phyloP scores from a whole-genome alignment of 2,113 vertebrate species.

The Thoracochromis brauschi region DNA sequence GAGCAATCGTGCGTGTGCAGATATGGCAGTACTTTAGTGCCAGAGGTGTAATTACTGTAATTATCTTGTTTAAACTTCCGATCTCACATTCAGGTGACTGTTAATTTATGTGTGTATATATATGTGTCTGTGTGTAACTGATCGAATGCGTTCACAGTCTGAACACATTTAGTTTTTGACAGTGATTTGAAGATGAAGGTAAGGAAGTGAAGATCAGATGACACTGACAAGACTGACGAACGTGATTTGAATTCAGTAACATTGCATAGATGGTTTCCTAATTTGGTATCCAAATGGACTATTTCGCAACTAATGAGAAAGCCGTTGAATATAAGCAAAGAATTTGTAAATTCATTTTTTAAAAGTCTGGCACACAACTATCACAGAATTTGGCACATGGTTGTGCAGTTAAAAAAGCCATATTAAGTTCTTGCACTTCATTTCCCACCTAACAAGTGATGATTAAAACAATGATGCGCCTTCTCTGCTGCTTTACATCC shows the following conservation, averaged over 20 bases:
- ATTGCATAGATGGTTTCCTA: background rate
- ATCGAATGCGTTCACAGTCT: background rate
- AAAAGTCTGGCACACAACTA: background rate
- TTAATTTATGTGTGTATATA: background rate
- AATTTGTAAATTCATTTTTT: background rate
- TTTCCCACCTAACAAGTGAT: background rate
- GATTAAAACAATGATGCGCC: background rate
- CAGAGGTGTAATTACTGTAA: background rate
- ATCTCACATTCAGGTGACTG: background rate
- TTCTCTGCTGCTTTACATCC: background rate
- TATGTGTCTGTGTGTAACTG: background rate
- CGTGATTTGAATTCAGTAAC: background rate
- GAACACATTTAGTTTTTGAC: background rate
- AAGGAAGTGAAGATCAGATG: background rate
- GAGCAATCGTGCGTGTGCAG: background rate
- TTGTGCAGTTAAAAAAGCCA: background rate
- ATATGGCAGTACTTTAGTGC: background rate
- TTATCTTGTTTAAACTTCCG: background rate
- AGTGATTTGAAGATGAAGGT: background rate
- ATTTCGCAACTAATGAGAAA: constrained; percentile 13
- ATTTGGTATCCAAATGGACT: background rate
- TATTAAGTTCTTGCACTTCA: background rate
- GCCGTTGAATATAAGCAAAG: background rate
- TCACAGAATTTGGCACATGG: background rate
- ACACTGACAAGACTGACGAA: background rate